Conservation (phyloP, 2,888 invertebrate species). For the Lasioglossum figueresi region DNA sequence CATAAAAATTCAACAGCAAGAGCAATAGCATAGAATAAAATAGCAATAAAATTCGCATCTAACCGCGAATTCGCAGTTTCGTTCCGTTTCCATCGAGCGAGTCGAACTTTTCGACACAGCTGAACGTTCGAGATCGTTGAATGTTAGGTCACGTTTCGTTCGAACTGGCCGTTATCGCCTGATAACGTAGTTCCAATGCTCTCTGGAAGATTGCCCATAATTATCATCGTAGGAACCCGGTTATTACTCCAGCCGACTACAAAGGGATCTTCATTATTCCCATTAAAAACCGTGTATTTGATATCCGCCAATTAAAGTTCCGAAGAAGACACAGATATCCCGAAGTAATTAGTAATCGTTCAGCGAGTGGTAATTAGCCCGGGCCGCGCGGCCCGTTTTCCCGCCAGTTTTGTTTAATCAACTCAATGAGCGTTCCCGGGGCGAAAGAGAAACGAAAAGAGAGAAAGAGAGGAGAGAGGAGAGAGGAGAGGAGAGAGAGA, state of each 20-base stretch:
- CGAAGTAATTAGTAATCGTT: slow-evolving; percentile 43
- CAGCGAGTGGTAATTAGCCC: slow-evolving; percentile 29
- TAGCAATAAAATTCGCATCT: not conserved
- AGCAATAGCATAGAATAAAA: not conserved
- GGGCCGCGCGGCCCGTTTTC: slow-evolving; percentile 16
- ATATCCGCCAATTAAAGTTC: slow-evolving; percentile 26
- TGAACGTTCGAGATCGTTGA: not conserved
- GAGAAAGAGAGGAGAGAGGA: not conserved
- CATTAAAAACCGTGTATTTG: slow-evolving; percentile 14
- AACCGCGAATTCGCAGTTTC: not conserved
- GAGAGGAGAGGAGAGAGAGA: not conserved
- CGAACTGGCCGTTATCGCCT: not conserved
- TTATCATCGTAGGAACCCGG: not conserved
- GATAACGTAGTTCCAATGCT: not conserved
- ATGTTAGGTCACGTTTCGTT: not conserved
- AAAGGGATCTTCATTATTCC: slow-evolving; percentile 1
- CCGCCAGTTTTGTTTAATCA: slow-evolving; percentile 37
- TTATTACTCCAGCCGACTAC: not conserved
- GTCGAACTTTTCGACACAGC: not conserved
- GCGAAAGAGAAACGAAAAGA: not conserved
- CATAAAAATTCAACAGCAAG: not conserved
- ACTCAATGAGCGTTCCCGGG: slow-evolving; percentile 19
- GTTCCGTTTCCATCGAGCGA: not conserved
- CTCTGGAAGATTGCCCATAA: not conserved
- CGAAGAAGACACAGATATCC: slow-evolving; percentile 21